phyloP scores from a whole-genome alignment of 2,888 invertebrate species.

The Stenurella melanura region DNA sequence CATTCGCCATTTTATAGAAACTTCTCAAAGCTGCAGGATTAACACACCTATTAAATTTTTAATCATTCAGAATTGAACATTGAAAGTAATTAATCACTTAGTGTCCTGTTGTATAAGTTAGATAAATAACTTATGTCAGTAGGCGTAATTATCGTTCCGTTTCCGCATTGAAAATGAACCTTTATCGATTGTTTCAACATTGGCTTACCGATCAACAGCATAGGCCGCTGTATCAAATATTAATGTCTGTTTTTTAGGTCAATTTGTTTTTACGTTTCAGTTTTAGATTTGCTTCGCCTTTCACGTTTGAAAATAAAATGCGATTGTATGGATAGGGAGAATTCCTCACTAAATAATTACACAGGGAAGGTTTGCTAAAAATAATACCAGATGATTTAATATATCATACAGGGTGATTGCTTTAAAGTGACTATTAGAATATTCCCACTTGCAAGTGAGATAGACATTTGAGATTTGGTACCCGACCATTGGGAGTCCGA shows the following conservation, averaged over 20 bases:
- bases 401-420: too few relatives aligned
- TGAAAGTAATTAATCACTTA: background rate
- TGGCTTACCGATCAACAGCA: constrained; percentile 9
- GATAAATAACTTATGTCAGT: constrained; percentile 12
- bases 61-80: background rate
- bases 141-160: background rate
- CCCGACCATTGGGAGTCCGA: too few relatives aligned
- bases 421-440: too few relatives aligned
- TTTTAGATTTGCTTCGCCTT: background rate
- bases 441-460: too few relatives aligned
- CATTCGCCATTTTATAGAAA: constrained; percentile 10
- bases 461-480: too few relatives aligned
- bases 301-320: too few relatives aligned
- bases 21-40: background rate
- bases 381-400: too few relatives aligned
- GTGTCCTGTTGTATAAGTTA: background rate
- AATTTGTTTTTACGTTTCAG: constrained; percentile 20
- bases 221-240: constrained; percentile 11
- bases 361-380: too few relatives aligned
- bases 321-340: too few relatives aligned
- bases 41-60: background rate
- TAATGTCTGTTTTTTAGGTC: constrained; percentile 32
- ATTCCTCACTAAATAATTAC: too few relatives aligned
- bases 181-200: constrained; percentile 17
- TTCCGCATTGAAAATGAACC: constrained; percentile 5